Conservation (phyloP, 1,140 invertebrate species). For the Dreissena polymorpha region DNA sequence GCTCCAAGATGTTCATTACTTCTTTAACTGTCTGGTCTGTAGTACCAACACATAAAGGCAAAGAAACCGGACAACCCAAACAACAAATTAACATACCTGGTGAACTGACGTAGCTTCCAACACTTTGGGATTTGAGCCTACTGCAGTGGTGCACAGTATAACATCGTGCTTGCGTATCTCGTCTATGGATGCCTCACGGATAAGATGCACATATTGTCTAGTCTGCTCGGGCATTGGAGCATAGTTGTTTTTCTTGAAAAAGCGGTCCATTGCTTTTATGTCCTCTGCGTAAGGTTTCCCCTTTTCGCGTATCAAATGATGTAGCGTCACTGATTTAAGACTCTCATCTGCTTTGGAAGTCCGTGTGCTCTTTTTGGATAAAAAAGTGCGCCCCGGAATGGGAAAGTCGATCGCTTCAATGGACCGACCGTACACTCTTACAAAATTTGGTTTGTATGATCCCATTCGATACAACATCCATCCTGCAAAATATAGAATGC, state of each 20-base stretch:
- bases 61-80: neutral
- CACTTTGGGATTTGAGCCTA: slow-evolving; percentile 56
- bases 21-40: neutral
- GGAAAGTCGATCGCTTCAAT: slow-evolving; percentile 63
- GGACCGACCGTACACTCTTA: slow-evolving; percentile 65
- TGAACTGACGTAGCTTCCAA: slow-evolving; percentile 49
- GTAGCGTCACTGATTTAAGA: slow-evolving; percentile 60
- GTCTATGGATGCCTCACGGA: slow-evolving; percentile 55
- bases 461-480: slow-evolving; percentile 59
- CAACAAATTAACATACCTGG: slow-evolving; percentile 12
- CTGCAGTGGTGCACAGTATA: slow-evolving; percentile 60
- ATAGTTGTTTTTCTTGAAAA: slow-evolving; percentile 35
- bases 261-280: slow-evolving; percentile 58
- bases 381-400: slow-evolving; percentile 57
- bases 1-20: neutral
- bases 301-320: slow-evolving; percentile 63
- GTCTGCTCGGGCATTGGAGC: slow-evolving; percentile 28
- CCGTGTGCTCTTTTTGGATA: slow-evolving; percentile 27
- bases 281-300: slow-evolving; percentile 63
- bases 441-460: slow-evolving; percentile 58
- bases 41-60: neutral
- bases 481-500: slow-evolving; percentile 44
- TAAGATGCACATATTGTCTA: slow-evolving; percentile 52
- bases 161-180: slow-evolving; percentile 61
- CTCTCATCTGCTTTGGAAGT: slow-evolving; percentile 41